These are phyloP conservation scores for Scleropages formosus DNA, from an alignment of 2,797 vertebrate species.

Conservation along the genomic window DNA sequence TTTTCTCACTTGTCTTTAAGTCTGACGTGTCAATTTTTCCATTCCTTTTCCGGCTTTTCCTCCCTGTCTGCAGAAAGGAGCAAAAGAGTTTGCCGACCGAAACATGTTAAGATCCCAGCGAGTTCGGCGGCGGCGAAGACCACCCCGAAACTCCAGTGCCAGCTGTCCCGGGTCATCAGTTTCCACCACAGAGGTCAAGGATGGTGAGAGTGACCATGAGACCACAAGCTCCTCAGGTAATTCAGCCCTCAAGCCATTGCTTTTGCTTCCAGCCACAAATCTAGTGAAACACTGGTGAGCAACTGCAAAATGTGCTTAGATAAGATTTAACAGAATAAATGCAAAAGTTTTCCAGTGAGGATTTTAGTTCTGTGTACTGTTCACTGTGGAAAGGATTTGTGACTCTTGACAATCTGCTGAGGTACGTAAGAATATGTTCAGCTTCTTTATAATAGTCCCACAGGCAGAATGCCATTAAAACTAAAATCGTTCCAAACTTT, in stretches of 20 bases:
- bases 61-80: slow-evolving; percentile 81
- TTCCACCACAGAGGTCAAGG: slow-evolving; percentile 75
- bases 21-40: not conserved
- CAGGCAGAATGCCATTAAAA: not conserved
- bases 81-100: slow-evolving; percentile 91
- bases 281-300: too few species aligned
- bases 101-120: slow-evolving; percentile 84
- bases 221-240: slow-evolving; percentile 86
- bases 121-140: slow-evolving; percentile 76
- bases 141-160: slow-evolving; percentile 70
- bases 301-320: too few species aligned
- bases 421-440: too few species aligned
- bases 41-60: not conserved
- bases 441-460: not conserved
- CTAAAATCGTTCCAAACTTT: not conserved
- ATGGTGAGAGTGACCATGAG: slow-evolving; percentile 90
- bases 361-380: not conserved
- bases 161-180: slow-evolving; percentile 73
- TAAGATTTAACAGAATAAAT: too few species aligned
- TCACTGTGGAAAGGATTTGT: not conserved
- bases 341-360: too few species aligned
- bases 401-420: too few species aligned
- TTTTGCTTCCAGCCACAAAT: too few species aligned
- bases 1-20: not conserved
- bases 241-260: not conserved